phyloP scores from a whole-genome alignment of 2,797 vertebrate species.

The Coregonus ussuriensis region DNA sequence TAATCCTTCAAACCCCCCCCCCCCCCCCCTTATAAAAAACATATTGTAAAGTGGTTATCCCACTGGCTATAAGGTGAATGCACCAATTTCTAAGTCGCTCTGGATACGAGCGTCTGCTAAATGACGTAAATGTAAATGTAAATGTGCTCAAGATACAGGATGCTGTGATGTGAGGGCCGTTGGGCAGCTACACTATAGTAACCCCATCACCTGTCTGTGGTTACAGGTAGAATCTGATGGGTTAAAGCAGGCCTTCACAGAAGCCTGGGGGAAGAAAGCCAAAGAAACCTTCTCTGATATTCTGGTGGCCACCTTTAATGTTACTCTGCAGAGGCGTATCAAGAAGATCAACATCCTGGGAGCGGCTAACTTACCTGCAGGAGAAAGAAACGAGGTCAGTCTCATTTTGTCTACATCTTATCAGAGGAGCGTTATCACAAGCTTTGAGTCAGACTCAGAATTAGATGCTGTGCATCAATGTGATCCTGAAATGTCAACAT shows the following conservation, averaged over 20 bases:
- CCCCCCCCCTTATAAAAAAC: too few relatives aligned
- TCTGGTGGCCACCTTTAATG: constrained; percentile 61
- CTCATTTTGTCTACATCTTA: background rate
- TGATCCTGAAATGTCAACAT: background rate
- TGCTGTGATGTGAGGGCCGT: background rate
- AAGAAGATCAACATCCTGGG: constrained; percentile 80
- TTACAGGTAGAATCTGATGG: constrained; percentile 81
- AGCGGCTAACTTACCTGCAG: constrained; percentile 81
- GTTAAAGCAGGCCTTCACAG: constrained; percentile 83
- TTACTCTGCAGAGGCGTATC: constrained; percentile 71
- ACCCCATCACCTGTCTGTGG: background rate
- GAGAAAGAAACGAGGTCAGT: constrained; percentile 79
- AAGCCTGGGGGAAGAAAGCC: constrained; percentile 87
- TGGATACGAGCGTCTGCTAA: too few relatives aligned
- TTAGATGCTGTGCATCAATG: background rate
- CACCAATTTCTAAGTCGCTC: too few relatives aligned
- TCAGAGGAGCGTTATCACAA: background rate
- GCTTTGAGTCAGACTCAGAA: background rate
- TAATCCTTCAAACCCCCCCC: too few relatives aligned
- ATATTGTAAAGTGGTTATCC: too few relatives aligned
- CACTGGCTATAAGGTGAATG: too few relatives aligned
- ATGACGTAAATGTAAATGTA: too few relatives aligned
- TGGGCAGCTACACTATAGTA: background rate
- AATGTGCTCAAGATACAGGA: background rate
- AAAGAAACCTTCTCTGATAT: constrained; percentile 69